Conservation (phyloP, 2,797 vertebrate species). For the Limosa lapponica region DNA sequence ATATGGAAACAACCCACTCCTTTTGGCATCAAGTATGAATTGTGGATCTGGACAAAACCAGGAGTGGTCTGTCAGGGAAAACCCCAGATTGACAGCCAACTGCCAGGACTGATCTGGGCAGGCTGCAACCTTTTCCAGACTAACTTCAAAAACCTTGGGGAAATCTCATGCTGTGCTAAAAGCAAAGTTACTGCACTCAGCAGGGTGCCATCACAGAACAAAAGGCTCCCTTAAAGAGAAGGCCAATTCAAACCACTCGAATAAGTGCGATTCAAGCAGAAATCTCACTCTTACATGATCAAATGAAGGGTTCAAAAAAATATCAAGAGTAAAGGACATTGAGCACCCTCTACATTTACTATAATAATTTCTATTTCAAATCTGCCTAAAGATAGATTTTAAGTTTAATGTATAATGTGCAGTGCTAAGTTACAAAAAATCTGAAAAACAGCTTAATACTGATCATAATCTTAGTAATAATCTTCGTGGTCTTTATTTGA, state of each 20-base stretch:
- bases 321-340: conserved; percentile 1
- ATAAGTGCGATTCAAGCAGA: background rate
- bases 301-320: conserved; percentile 34
- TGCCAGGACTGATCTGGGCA: conserved; percentile 1
- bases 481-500: background rate
- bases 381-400: background rate
- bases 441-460: background rate
- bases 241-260: background rate
- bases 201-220: conserved; percentile 17
- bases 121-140: background rate
- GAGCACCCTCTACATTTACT: background rate
- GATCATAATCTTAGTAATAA: background rate
- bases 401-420: background rate
- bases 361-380: background rate
- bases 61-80: background rate
- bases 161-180: conserved; percentile 47
- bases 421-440: background rate
- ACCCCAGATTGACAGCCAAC: background rate
- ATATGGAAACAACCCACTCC: background rate
- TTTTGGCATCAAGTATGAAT: background rate
- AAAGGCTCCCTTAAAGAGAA: conserved; percentile 34
- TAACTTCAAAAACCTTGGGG: background rate
- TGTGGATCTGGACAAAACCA: background rate
- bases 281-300: background rate
- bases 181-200: conserved; percentile 34